A percentile compares a stretch with the other conserved stretches of the same genome.
Evolutionary conservation across 2,113 vertebrate species (phyloP).

Genomic region (Mustela lutreola): DNA sequence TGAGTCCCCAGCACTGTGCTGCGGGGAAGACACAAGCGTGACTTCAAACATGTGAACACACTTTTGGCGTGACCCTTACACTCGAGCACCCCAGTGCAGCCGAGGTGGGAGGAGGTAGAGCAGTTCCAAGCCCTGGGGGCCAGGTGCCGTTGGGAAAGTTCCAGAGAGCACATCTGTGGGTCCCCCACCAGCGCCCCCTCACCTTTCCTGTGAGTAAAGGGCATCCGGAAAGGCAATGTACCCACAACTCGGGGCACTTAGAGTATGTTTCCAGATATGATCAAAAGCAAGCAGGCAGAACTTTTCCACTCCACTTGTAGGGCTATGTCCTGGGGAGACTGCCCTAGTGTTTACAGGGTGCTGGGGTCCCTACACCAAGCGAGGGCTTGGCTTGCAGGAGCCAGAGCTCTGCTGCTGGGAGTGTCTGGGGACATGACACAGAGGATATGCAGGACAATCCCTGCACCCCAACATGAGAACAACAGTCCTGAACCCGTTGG

Average conservation of each 20-base stretch:
- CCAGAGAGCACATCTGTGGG: not conserved
- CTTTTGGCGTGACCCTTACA: rapidly evolving
- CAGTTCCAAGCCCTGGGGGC: rapidly evolving
- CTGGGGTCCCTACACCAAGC: rapidly evolving
- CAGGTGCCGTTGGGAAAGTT: rapidly evolving
- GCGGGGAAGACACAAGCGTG: rapidly evolving
- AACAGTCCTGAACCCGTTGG: too few relatives aligned
- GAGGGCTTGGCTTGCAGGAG: too few relatives aligned
- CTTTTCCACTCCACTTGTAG: not conserved
- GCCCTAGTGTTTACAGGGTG: not conserved
- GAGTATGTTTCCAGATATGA: not conserved
- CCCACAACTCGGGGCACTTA: not conserved
- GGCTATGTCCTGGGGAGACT: too few relatives aligned
- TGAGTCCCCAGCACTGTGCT: not conserved
- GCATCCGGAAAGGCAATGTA: not conserved
- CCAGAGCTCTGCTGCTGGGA: not conserved
- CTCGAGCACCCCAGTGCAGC: not conserved
- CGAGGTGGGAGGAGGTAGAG: too few relatives aligned
- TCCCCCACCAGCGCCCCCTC: too few relatives aligned
- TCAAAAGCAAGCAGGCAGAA: too few relatives aligned
- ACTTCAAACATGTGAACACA: too few relatives aligned
- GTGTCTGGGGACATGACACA: not conserved
- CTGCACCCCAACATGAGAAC: not conserved
- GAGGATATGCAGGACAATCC: not conserved
- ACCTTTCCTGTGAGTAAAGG: too few relatives aligned